A percentile compares a stretch with the other conserved stretches of the same genome.
Evolutionary conservation across 2,113 vertebrate genomes (phyloP).

Genomic region (Pteronura brasiliensis): DNA sequence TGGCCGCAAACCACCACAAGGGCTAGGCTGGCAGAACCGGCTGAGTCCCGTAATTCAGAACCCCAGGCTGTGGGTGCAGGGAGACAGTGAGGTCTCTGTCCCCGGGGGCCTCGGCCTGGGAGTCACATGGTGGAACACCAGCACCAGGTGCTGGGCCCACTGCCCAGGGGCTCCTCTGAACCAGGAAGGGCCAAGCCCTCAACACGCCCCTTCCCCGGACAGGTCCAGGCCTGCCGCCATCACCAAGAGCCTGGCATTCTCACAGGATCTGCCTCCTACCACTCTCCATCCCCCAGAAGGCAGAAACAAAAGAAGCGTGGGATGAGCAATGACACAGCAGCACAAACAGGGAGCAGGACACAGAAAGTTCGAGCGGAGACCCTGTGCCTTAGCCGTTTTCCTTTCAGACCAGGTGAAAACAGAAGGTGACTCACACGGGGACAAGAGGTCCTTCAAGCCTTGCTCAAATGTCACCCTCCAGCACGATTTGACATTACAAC

Average conservation of each 20-base stretch:
- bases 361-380: not conserved
- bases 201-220: not conserved
- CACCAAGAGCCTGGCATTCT: not conserved
- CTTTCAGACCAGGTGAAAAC: constrained; percentile 5
- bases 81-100: not conserved
- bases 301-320: not conserved
- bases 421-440: not conserved
- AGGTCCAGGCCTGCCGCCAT: constrained; percentile 23
- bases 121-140: not conserved
- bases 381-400: not conserved
- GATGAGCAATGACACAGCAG: not conserved
- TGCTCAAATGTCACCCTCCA: not conserved
- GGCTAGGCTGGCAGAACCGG: not conserved
- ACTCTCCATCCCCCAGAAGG: not conserved
- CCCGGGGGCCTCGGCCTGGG: not conserved
- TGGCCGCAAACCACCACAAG: not conserved
- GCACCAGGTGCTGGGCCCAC: not conserved
- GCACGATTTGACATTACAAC: not conserved
- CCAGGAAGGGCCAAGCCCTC: not conserved
- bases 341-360: not conserved
- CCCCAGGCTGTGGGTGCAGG: not conserved
- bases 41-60: constrained; percentile 1
- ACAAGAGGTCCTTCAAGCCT: not conserved
- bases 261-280: not conserved
- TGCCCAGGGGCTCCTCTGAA: constrained; percentile 24